Percentiles rank a stretch among this genome's conserved stretches.
phyloP scores from a whole-genome alignment of 2,797 vertebrate genomes.

The Helarctos malayanus region DNA sequence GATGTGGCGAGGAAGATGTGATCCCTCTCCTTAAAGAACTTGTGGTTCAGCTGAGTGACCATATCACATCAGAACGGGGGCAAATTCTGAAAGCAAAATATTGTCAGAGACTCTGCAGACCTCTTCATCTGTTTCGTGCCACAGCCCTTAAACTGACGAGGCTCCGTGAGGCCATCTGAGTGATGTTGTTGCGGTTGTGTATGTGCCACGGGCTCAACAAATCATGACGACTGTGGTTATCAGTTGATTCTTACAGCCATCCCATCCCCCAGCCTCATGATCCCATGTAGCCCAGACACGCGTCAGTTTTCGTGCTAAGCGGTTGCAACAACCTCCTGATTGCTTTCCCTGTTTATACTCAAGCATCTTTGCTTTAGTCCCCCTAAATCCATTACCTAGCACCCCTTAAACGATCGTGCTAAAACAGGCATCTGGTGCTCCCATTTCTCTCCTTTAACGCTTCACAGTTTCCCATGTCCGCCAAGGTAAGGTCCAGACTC shows the following conservation, averaged over 20 bases:
- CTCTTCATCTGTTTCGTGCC: background rate
- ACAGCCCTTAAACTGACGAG: background rate
- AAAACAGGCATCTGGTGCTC: background rate
- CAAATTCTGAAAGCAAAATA: conserved; percentile 23
- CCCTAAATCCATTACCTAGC: background rate
- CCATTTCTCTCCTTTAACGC: background rate
- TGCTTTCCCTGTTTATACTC: background rate
- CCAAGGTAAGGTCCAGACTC: background rate
- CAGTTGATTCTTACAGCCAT: background rate
- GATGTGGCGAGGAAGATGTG: background rate
- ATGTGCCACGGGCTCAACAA: background rate
- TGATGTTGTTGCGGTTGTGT: background rate
- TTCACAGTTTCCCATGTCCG: background rate
- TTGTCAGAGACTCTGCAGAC: background rate
- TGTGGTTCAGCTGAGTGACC: background rate
- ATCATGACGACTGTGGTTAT: background rate
- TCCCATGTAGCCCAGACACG: no score
- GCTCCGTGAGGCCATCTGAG: background rate
- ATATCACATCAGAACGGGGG: background rate
- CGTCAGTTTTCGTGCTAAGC: background rate
- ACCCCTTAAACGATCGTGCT: background rate
- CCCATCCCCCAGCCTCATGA: background rate
- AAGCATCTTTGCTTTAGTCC: background rate
- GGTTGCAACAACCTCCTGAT: background rate
- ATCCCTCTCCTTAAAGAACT: background rate